phyloP scores from a whole-genome alignment of 2,888 invertebrate genomes.

The Clusia tigrina region DNA sequence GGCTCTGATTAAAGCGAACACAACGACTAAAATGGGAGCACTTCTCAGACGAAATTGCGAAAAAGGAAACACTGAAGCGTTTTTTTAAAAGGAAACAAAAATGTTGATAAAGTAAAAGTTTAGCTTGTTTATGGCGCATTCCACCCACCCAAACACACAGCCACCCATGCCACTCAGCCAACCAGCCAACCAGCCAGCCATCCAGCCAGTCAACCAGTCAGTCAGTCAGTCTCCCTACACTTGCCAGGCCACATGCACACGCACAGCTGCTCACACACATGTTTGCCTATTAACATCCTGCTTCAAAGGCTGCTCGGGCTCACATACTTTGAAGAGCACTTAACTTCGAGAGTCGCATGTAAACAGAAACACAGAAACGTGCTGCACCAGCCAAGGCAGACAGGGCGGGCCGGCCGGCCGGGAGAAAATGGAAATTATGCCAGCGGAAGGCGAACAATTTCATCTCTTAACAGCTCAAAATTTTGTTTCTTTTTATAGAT shows the following conservation, averaged over 20 bases:
- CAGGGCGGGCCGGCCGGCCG: too few species aligned
- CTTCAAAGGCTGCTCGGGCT: background rate
- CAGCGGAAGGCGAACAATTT: too few species aligned
- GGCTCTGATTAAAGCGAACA: background rate
- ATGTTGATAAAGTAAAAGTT: conserved; percentile 14
- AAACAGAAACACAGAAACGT: conserved; percentile 5
- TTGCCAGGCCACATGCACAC: background rate
- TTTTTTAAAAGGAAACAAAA: background rate
- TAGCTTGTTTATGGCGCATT: background rate
- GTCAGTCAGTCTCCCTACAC: too few species aligned
- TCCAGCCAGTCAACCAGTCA: too few species aligned
- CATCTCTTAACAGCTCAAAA: too few species aligned
- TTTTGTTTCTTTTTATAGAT: too few species aligned
- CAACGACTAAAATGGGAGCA: background rate
- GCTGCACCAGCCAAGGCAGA: conserved; percentile 18
- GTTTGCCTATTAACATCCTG: background rate
- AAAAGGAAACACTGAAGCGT: background rate
- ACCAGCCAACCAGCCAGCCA: too few species aligned
- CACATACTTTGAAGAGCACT: conserved; percentile 2
- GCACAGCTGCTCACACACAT: background rate
- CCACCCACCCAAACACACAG: background rate
- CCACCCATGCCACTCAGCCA: too few species aligned
- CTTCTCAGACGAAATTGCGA: background rate
- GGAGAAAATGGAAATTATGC: too few species aligned
- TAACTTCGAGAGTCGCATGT: too few species aligned